Base-by-base conservation (phyloP, 2,797 vertebrate genomes). In the Sebastes elongatus region DNA sequence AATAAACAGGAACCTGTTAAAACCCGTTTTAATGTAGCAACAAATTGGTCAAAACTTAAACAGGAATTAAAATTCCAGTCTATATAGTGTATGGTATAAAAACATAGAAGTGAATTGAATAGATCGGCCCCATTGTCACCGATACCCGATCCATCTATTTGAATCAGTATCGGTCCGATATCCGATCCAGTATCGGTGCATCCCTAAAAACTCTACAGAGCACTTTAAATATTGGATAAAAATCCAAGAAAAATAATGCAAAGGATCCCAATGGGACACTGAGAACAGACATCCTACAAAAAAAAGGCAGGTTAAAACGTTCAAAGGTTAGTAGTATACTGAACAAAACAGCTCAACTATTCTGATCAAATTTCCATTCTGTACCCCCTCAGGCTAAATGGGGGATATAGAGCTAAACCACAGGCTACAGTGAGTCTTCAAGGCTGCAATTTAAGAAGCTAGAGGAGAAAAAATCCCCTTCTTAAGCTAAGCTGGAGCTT, bases 371-470 rank as follows among this genome's bases (percentile, higher is more conserved):
- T 83, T 76, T 80, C 83, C 66, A 79, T 71, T 67, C 42, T 62
- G 63, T 74, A 69, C 10, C 63, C 35, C 80, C 81, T 81, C 20
- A 66, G 83, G 71, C 81, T 81, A 76, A 75, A 83, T 65, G 68
- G 82, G 76, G 60, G 77, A 60, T 83, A 85, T 81, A 82, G 16
- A 46, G 72, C 74, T 71, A 57, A 81, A 85, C 84, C 76, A 82
- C 74, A 89, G 71, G 25, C 74, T 82, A 38, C 66, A 80, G 63
- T 33, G 65, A 75, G 42, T 81, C 62, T 52, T 77, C 63, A 86
- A 75, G 61, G 77, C 74, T 84, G 73, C 83, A 88, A 81, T 81
- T 90, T 79, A 81, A 86, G 84, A 81, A 71, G 71, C 56, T 59
- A 18, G 42, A 79, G 25, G 73, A 77, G 74, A 76, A 84, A 84